These are phyloP conservation scores for Cebus imitator DNA, from an alignment of 2,113 vertebrate species.

Conservation along the genomic window DNA sequence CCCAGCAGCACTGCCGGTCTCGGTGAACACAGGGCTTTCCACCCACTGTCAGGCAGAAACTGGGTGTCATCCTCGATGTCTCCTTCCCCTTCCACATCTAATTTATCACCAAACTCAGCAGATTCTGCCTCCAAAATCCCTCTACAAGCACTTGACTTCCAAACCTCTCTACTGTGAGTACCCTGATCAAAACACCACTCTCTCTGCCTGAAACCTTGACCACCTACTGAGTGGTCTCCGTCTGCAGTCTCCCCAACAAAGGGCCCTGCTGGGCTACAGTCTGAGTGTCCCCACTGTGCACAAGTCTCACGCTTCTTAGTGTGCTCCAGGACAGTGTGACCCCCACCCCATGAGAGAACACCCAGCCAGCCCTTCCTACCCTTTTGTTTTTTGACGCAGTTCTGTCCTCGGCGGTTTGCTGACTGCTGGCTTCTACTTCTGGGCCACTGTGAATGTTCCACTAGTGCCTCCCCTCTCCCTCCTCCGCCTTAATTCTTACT, in stretches of 20 bases:
- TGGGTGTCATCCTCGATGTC: neutral
- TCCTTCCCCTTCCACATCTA: neutral
- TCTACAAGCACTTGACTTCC: neutral
- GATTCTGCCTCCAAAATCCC: neutral
- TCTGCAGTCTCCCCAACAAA: neutral
- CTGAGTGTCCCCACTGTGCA: accelerated
- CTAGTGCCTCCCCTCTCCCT: neutral
- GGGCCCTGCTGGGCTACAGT: no score
- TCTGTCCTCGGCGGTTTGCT: neutral
- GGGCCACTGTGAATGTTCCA: neutral
- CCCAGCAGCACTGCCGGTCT: neutral
- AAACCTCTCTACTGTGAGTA: neutral
- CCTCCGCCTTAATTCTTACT: neutral
- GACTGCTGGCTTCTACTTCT: neutral
- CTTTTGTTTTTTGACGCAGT: no score
- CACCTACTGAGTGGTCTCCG: neutral
- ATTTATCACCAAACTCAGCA: neutral
- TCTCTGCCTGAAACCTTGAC: neutral
- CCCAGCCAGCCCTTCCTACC: no score
- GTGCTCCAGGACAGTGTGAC: neutral
- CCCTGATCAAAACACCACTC: neutral
- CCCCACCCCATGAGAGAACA: no score
- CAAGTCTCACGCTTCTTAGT: neutral
- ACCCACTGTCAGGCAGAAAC: neutral
- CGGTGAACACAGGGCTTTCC: neutral